Conservation (phyloP, 2,888 invertebrate species). For the Orchestes rusci region DNA sequence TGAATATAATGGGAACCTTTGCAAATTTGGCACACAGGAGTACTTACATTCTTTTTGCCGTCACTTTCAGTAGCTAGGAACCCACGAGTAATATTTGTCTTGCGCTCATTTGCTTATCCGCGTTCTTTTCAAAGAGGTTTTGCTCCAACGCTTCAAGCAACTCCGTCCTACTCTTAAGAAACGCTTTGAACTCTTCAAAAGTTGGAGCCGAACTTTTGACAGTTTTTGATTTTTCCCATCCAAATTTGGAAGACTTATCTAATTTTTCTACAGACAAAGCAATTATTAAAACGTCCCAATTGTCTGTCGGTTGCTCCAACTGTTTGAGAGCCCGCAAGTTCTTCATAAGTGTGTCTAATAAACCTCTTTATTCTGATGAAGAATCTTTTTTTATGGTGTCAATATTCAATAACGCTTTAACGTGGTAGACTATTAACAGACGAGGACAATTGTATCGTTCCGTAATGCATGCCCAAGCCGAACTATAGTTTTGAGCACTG, state of each 20-base stretch:
- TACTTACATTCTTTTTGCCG: background rate
- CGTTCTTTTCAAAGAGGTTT: background rate
- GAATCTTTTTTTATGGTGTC: background rate
- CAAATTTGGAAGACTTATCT: background rate
- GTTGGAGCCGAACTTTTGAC: background rate
- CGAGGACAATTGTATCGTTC: constrained; percentile 3
- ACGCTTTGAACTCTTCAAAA: background rate
- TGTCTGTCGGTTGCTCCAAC: background rate
- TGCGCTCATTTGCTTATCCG: background rate
- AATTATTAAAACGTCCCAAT: background rate
- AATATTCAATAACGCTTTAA: background rate
- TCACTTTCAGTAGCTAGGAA: background rate
- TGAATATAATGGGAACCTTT: background rate
- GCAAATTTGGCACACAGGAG: background rate
- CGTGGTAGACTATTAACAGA: constrained; percentile 1
- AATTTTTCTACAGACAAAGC: background rate
- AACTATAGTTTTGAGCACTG: constrained; percentile 2
- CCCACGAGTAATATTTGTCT: background rate
- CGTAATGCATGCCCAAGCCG: background rate
- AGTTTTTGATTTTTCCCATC: background rate
- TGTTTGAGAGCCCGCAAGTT: background rate
- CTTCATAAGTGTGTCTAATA: background rate
- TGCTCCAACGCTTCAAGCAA: background rate
- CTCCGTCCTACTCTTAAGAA: background rate
- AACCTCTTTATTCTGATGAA: background rate